Evolutionary conservation across 1,140 invertebrate species (phyloP).

Genomic region (Rhizoglyphus robini): DNA sequence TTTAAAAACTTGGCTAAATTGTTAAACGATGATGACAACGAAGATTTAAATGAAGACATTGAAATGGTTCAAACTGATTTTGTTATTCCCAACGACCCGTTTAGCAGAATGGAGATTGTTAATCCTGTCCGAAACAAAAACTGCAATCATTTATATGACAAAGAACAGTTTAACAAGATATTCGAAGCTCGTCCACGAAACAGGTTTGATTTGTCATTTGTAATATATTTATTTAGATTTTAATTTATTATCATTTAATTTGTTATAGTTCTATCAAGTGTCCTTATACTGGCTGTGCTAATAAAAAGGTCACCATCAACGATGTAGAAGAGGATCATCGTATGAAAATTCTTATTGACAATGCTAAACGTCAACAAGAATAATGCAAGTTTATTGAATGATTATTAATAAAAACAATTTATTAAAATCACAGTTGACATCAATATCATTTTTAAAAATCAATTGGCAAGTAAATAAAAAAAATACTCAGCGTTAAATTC

Average conservation of each 20-base stretch:
- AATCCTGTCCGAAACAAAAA: slow-evolving; percentile 3
- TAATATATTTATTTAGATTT: not conserved
- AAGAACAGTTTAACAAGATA: slow-evolving; percentile 4
- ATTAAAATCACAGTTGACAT: not conserved
- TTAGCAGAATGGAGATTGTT: slow-evolving; percentile 1
- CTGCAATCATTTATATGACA: slow-evolving; percentile 20
- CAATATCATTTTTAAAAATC: not conserved
- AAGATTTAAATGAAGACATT: not conserved
- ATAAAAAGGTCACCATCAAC: not conserved
- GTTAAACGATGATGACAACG: not conserved
- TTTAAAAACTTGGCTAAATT: too few species aligned
- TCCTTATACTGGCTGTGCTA: not conserved
- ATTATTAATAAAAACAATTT: not conserved
- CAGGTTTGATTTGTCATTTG: not conserved
- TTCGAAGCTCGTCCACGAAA: slow-evolving; percentile 1
- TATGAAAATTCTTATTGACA: slow-evolving; percentile 5
- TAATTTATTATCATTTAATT: not conserved
- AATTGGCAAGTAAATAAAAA: not conserved
- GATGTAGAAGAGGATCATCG: slow-evolving; percentile 12
- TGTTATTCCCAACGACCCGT: slow-evolving; percentile 20
- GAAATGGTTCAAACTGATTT: not conserved
- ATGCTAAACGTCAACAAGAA: not conserved
- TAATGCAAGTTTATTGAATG: not conserved
- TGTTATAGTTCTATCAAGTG: slow-evolving; percentile 2
- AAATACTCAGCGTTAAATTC: not conserved